Base-by-base conservation (phyloP, 2,113 vertebrate genomes). In the Mormyrus iriodes region DNA sequence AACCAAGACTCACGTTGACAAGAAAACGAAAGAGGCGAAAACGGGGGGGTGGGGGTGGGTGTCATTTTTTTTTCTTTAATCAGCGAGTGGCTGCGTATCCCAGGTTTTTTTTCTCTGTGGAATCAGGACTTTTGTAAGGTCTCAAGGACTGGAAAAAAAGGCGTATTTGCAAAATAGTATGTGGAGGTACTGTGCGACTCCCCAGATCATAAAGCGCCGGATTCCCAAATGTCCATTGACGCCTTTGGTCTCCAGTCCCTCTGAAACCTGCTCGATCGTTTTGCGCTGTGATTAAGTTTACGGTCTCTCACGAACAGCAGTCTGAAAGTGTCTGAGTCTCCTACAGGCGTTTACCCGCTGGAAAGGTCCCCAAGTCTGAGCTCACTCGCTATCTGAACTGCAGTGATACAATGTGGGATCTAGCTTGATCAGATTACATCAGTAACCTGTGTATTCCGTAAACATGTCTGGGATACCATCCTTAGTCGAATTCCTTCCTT, bases 21-120 rank as follows among this genome's bases (percentile, higher is more conserved):
- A 73, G 4, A 55, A 87, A 69, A 69, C 5, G 13, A 61, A 87
- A 49, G 44, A 86, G 19, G 48, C 93, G 88, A 92, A 93, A 92
- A 92, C 90, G 92, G 91, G 3, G n/a, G 46, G 3, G 49, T 2
- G n/a, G n/a, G n/a, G n/a, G n/a, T n/a, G n/a, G n/a, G n/a, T n/a
- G n/a, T 49, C 31, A 46, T 51, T 87, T 91, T 92, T 90, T 93
- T 84, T 93, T 92, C 90, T 76, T 93, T 87, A 91, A 92, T 91
- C 92, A 92, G 92, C 24, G 27, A 89, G 84, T 27, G 44, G 24
- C 35, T 39, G 86, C 69, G 79, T 90, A 76, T 91, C 21, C 46
- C n/a, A 84, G 44, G 27, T 31, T n/a, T n/a, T 61, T 51, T 52
- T 58, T 65, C 27, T n/a, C 55, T 65, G 44, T 46, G 27, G 0